Evolutionary conservation across 2,888 invertebrate genomes (phyloP), one percentile per base, ranked within the genome.

Genomic region (Taphrorychus bicolor): DNA sequence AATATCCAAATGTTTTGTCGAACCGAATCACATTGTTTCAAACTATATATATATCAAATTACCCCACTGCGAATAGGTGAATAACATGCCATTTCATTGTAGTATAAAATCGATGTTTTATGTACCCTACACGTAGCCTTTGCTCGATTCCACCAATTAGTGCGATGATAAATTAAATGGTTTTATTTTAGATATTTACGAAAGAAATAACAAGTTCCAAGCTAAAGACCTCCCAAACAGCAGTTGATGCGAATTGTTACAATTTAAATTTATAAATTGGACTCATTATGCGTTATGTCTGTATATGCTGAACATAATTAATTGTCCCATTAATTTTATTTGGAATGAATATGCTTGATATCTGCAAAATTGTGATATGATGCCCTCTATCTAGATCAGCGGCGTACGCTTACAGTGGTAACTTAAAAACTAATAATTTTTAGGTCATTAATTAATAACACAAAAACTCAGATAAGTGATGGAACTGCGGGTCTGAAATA

Each of bases 191-290:
- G 51, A 51, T 51, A 51, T 18, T 45, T 21, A 19, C n/a, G 19
- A 51, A 51, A 22, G 51, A 18, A 22, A 51, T 21, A 22, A 18
- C 18, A 54, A 24, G 54, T 32, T 23, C n/a, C 22, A 18, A 51
- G 21, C 51, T 11, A 19, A 51, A 54, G 32, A 54, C 54, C 54
- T 54, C 54, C 54, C 54, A 54, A 32, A 51, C 54, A 24, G 24
- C 54, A 18, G 14, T 51, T 18, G 32, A 24, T 11, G 7, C 7
- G 17, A 54, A 54, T 32, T 54, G 32, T 32, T 54, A 24, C 32
- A 54, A 54, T 54, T 54, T 16, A 54, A 24, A 18, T 21, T 51
- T 18, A 19, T 51, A 51, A 51, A 54, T 54, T 54, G 21, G 32
- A 32, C n/a, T 54, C 54, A 18, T 32, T 54, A 24, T 24, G 11